A percentile compares a stretch with the other conserved stretches of the same genome.
Conservation (phyloP, 2,113 vertebrate species). For the Microcebus murinus region DNA sequence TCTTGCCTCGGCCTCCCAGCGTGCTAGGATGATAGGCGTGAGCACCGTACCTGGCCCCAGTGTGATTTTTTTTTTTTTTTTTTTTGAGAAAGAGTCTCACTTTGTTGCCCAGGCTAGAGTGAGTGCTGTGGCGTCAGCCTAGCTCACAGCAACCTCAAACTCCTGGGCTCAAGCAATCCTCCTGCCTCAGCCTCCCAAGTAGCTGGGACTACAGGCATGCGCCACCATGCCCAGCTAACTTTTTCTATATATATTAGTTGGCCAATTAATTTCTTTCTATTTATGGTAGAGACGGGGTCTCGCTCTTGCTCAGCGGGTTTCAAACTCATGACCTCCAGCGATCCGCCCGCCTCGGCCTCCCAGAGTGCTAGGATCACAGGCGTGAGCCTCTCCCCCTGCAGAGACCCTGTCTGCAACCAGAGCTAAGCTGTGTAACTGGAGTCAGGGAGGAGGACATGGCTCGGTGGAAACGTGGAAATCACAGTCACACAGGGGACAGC, state of each 20-base stretch:
- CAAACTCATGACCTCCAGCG: neutral
- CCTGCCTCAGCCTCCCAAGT: no score
- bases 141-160: no score
- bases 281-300: neutral
- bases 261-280: neutral
- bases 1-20: no score
- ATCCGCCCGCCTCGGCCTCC: neutral
- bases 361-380: neutral
- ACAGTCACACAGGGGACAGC: neutral
- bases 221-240: neutral
- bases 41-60: no score
- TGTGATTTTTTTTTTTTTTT: no score
- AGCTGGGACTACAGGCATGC: no score
- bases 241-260: neutral
- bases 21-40: no score
- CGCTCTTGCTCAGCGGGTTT: neutral
- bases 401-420: neutral
- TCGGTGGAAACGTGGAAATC: neutral
- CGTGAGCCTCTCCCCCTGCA: neutral
- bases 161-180: no score
- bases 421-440: neutral
- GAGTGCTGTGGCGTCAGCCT: no score
- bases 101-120: no score
- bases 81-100: no score
- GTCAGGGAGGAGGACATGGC: neutral